A percentile compares a stretch with the other conserved stretches of the same genome.
Conservation (phyloP, 2,888 invertebrate genomes). For the Merodon equestris region DNA sequence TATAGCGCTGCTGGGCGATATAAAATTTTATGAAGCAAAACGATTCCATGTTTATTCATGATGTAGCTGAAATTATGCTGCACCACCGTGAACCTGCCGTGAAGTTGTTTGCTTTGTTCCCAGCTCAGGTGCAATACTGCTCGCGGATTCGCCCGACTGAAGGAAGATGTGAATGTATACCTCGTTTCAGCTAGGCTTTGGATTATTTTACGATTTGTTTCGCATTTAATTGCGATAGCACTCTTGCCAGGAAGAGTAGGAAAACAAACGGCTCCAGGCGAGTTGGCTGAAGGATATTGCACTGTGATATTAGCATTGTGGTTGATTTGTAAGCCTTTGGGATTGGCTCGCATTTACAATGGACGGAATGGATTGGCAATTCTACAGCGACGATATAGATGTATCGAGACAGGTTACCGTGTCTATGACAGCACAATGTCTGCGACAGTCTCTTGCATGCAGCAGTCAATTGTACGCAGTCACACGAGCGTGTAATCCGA, state of each 20-base stretch:
- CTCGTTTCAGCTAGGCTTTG: slow-evolving; percentile 34
- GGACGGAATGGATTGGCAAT: slow-evolving; percentile 10
- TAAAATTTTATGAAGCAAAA: slow-evolving; percentile 66
- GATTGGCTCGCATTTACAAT: slow-evolving; percentile 48
- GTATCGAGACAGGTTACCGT: not conserved
- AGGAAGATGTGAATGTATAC: slow-evolving; percentile 28
- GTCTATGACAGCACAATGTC: slow-evolving; percentile 19
- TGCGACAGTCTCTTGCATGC: slow-evolving; percentile 44
- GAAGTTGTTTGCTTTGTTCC: slow-evolving; percentile 48
- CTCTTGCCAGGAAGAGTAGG: not conserved
- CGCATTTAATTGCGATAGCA: slow-evolving; percentile 48
- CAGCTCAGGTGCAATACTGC: slow-evolving; percentile 56
- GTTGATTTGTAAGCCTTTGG: slow-evolving; percentile 38
- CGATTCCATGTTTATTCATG: slow-evolving; percentile 63
- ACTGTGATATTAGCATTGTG: slow-evolving; percentile 6
- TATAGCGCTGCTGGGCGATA: slow-evolving; percentile 56
- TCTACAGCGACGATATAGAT: not conserved
- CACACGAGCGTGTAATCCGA: slow-evolving; percentile 61
- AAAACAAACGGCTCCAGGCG: slow-evolving; percentile 11
- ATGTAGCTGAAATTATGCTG: slow-evolving; percentile 44
- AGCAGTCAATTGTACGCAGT: slow-evolving; percentile 56
- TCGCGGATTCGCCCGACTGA: slow-evolving; percentile 35
- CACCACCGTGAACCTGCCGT: slow-evolving; percentile 18
- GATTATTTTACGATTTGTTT: slow-evolving; percentile 54
- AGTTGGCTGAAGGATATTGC: slow-evolving; percentile 12